phyloP scores from a whole-genome alignment of 2,888 invertebrate genomes.

The Eilema griseolum region DNA sequence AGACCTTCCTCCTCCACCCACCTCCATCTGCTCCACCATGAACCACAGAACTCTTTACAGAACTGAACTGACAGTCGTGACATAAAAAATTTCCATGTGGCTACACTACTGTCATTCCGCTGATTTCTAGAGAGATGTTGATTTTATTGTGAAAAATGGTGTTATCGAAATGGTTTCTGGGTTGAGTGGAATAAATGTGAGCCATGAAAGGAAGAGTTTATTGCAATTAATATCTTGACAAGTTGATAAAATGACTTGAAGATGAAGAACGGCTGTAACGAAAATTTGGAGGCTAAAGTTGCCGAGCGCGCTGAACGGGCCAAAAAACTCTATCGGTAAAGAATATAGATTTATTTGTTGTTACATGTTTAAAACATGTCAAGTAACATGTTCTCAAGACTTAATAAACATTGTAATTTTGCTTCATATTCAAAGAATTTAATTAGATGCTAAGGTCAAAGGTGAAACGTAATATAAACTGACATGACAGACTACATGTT shows the following conservation, averaged over 20 bases:
- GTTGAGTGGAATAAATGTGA: slow-evolving; percentile 49
- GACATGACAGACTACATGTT: slow-evolving; percentile 16
- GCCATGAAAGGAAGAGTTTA: slow-evolving; percentile 57
- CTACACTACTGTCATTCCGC: slow-evolving; percentile 18
- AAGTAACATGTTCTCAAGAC: neutral
- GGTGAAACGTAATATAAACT: slow-evolving; percentile 26
- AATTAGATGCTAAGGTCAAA: slow-evolving; percentile 46
- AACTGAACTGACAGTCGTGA: neutral
- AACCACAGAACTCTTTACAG: too few relatives aligned
- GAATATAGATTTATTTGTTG: slow-evolving; percentile 10
- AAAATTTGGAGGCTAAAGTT: slow-evolving; percentile 79
- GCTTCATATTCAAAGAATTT: neutral
- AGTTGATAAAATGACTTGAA: slow-evolving; percentile 83
- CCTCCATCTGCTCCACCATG: too few relatives aligned
- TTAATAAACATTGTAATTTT: neutral
- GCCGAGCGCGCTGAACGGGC: slow-evolving; percentile 81
- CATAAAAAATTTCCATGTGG: slow-evolving; percentile 24
- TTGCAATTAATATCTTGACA: slow-evolving; percentile 75
- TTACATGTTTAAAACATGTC: neutral
- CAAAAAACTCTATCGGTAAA: slow-evolving; percentile 84
- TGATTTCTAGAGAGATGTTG: slow-evolving; percentile 24
- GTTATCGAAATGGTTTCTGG: slow-evolving; percentile 64
- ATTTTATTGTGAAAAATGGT: slow-evolving; percentile 59
- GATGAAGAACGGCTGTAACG: slow-evolving; percentile 82
- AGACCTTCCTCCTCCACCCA: too few relatives aligned